A percentile compares a stretch with the other conserved stretches of the same genome.
Conservation (phyloP, 2,888 invertebrate species). For the Diaphora mendica region DNA sequence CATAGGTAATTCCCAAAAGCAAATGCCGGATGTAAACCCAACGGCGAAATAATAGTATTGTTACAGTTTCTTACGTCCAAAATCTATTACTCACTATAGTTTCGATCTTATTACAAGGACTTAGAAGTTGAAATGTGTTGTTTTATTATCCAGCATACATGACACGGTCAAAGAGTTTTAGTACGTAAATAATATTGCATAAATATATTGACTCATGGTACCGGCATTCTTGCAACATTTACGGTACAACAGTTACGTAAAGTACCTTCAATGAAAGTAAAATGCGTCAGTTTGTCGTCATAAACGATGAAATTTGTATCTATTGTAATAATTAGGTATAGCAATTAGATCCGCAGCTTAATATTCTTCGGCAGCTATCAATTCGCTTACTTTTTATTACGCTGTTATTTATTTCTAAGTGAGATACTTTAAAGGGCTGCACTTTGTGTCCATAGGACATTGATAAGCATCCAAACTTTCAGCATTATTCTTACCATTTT, state of each 20-base stretch:
- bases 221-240: conserved; percentile 26
- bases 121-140: conserved; percentile 1
- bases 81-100: background rate
- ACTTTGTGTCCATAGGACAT: background rate
- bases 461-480: background rate
- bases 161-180: conserved; percentile 21
- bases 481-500: background rate
- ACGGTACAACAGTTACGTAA: conserved; percentile 14
- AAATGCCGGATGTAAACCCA: conserved; percentile 40
- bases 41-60: conserved; percentile 31
- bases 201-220: conserved; percentile 37
- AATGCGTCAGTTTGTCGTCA: conserved; percentile 10
- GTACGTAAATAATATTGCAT: conserved; percentile 35
- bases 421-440: background rate
- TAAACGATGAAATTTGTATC: background rate
- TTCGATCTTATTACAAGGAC: background rate
- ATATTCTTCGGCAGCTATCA: background rate
- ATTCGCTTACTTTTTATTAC: background rate
- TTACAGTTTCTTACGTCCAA: conserved; percentile 24
- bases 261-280: conserved; percentile 11
- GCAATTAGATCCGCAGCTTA: conserved; percentile 1
- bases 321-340: conserved; percentile 5
- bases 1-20: conserved; percentile 38
- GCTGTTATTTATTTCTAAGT: background rate
- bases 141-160: background rate